Evolutionary conservation across 2,113 vertebrate species (phyloP).

Genomic region (Oreochromis niloticus): DNA sequence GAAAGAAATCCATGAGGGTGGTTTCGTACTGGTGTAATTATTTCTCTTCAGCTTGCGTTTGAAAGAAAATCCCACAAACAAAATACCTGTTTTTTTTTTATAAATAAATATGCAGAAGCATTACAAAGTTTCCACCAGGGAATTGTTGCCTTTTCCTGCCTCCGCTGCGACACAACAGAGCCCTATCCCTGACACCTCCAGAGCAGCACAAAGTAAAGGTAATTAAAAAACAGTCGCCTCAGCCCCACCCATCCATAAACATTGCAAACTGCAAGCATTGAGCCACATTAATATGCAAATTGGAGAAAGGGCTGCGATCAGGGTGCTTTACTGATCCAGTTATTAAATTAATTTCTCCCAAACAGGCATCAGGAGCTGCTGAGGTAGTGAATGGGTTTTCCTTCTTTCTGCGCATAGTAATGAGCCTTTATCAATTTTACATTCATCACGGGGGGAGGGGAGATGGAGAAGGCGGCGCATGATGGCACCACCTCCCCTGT

Average conservation of each 20-base stretch:
- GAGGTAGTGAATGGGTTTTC: conserved; percentile 57
- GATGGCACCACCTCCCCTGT: not conserved
- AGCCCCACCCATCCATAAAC: conserved; percentile 51
- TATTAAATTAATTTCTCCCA: conserved; percentile 72
- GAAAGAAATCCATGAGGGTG: conserved; percentile 1
- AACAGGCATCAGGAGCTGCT: conserved; percentile 63
- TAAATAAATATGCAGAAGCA: conserved; percentile 17
- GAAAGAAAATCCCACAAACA: not conserved
- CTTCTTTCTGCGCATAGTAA: conserved; percentile 64
- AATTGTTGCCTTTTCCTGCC: conserved; percentile 6
- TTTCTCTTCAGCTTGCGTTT: conserved; percentile 15
- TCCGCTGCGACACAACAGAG: not conserved
- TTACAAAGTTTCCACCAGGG: not conserved
- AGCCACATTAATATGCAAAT: conserved; percentile 74
- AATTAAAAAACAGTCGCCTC: conserved; percentile 57
- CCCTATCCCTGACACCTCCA: conserved; percentile 6
- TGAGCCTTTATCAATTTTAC: conserved; percentile 71
- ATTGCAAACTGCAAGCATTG: conserved; percentile 34
- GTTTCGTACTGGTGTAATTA: not conserved
- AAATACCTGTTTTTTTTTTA: not conserved
- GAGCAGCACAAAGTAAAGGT: conserved; percentile 46
- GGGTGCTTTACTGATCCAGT: conserved; percentile 59
- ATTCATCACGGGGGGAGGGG: conserved; percentile 53
- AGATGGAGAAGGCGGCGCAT: not conserved
- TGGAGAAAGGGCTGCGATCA: conserved; percentile 53